A percentile compares a stretch with the other conserved stretches of the same genome.
phyloP scores from a whole-genome alignment of 1,140 invertebrate species.

The Drosophila sp. region DNA sequence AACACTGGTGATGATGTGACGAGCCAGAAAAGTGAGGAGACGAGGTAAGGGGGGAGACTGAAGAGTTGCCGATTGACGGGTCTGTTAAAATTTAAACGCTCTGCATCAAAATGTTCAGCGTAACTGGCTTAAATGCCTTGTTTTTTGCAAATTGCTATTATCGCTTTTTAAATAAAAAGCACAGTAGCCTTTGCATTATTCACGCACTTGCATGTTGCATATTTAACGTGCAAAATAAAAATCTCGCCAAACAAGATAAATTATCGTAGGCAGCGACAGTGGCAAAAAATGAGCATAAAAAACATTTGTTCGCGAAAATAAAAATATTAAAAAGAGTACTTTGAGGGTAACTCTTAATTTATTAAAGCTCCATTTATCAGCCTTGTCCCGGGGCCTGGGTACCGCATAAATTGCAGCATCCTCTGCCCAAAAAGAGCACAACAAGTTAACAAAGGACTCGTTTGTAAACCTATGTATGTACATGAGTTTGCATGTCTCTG shows the following conservation, averaged over 20 bases:
- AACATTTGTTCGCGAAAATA: conserved; percentile 17
- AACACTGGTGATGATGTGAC: conserved; percentile 72
- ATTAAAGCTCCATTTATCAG: conserved; percentile 81
- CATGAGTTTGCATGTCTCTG: too few species aligned
- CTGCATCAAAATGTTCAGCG: conserved; percentile 56
- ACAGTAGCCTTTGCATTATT: conserved; percentile 70
- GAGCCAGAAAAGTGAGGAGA: conserved; percentile 26
- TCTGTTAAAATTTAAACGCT: conserved; percentile 77
- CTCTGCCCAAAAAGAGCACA: neutral
- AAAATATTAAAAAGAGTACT: conserved; percentile 25
- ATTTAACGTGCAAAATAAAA: conserved; percentile 78
- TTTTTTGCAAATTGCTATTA: conserved; percentile 78
- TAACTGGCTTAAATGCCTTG: conserved; percentile 43
- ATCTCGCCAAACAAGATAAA: conserved; percentile 82
- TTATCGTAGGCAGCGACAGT: conserved; percentile 60
- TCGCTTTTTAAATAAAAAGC: conserved; percentile 79
- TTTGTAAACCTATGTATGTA: neutral
- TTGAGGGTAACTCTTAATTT: conserved; percentile 75
- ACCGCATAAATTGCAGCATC: conserved; percentile 65
- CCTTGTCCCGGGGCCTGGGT: conserved; percentile 9
- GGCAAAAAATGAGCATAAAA: conserved; percentile 55
- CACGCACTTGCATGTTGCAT: conserved; percentile 74
- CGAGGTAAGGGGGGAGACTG: conserved; percentile 15
- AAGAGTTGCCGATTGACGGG: conserved; percentile 47
- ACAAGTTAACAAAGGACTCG: conserved; percentile 9